Evolutionary conservation across 2,797 vertebrate genomes (phyloP).

Genomic region (Sebastes cheni): DNA sequence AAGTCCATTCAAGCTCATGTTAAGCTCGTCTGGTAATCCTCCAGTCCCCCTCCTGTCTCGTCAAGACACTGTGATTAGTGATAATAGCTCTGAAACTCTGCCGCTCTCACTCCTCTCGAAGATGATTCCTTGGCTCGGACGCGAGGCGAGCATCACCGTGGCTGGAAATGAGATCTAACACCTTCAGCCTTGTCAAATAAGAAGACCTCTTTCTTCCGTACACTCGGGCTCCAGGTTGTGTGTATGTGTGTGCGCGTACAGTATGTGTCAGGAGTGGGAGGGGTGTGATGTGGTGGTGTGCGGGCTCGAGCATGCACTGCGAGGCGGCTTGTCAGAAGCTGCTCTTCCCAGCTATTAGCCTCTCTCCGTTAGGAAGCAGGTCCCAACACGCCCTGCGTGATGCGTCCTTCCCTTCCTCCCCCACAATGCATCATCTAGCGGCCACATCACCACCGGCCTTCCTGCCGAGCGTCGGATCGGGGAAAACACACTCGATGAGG

Average conservation of each 20-base stretch:
- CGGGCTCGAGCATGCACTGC: constrained; percentile 68
- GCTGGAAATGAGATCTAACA: constrained; percentile 86
- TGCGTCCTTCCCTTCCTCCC: constrained; percentile 63
- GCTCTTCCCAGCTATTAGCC: constrained; percentile 81
- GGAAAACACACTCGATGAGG: constrained; percentile 25
- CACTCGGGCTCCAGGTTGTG: constrained; percentile 24
- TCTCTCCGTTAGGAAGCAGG: constrained; percentile 75
- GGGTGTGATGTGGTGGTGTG: constrained; percentile 45
- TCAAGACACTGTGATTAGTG: constrained; percentile 64
- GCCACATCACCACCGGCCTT: constrained; percentile 55
- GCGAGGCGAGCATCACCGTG: constrained; percentile 59
- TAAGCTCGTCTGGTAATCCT: constrained; percentile 49
- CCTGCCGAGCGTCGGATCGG: constrained; percentile 14
- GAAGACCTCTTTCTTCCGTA: constrained; percentile 64
- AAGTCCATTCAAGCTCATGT: constrained; percentile 42
- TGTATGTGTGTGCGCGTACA: constrained; percentile 20
- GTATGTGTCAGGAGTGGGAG: constrained; percentile 41
- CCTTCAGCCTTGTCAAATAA: constrained; percentile 69
- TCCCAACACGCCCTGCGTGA: constrained; percentile 80
- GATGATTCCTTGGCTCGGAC: constrained; percentile 63
- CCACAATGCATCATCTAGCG: constrained; percentile 70
- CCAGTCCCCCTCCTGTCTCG: constrained; percentile 39
- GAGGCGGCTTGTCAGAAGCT: constrained; percentile 74
- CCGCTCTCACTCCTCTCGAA: constrained; percentile 25
- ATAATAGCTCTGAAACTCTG: constrained; percentile 58